Evolutionary conservation across 53 echinoderm and acorn worm species (phyloP).

Genomic region (Zoroaster sp.): DNA sequence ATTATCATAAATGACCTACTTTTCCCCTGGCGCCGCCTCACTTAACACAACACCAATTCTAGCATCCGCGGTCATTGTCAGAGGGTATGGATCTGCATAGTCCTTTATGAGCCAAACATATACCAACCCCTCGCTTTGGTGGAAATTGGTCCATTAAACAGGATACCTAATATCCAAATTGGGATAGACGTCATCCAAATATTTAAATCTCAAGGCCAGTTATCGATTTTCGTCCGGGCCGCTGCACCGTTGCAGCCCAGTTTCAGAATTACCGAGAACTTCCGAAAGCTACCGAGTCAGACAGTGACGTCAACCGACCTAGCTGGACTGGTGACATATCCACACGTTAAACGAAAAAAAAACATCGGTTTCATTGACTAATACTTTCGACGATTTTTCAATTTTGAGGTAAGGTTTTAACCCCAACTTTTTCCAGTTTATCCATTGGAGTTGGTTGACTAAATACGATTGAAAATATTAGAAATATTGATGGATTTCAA

Average conservation of each 20-base stretch:
- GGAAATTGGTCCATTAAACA: neutral
- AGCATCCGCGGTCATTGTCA: conserved; percentile 9
- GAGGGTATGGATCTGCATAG: neutral
- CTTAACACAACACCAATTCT: neutral
- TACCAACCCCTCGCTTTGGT: neutral
- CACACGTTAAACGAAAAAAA: conserved; percentile 34
- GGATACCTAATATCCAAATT: neutral
- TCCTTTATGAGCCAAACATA: neutral
- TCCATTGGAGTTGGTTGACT: neutral
- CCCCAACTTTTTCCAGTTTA: neutral
- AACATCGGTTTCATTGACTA: neutral
- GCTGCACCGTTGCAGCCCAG: neutral
- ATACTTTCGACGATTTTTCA: neutral
- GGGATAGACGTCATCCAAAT: conserved; percentile 16
- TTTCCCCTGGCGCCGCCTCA: neutral
- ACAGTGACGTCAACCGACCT: conserved; percentile 36
- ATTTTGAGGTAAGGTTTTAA: neutral
- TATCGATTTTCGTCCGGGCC: neutral
- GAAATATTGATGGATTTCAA: neutral
- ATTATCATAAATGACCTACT: conserved; percentile 46
- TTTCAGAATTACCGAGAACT: conserved; percentile 49
- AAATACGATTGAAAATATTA: neutral
- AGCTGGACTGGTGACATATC: conserved; percentile 47
- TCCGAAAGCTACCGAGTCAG: conserved; percentile 49
- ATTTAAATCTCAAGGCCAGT: conserved; percentile 23